A percentile compares a stretch with the other conserved stretches of the same genome.
phyloP scores from a whole-genome alignment of 2,113 vertebrate genomes.

The Gavia stellata region DNA sequence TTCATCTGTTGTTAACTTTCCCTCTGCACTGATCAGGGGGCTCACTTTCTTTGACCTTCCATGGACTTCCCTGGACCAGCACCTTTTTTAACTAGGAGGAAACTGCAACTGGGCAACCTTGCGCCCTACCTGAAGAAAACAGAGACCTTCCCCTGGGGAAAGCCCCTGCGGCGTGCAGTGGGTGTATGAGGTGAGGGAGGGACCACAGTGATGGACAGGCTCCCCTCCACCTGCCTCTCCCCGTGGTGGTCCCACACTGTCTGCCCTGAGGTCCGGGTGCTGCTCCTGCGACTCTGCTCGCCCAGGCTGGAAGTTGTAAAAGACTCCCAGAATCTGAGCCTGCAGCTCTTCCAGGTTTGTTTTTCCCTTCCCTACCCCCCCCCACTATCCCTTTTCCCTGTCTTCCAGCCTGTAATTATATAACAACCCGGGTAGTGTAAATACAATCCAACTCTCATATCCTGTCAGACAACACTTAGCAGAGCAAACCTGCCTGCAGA shows the following conservation, averaged over 20 bases:
- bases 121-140: background rate
- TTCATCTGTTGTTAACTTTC: background rate
- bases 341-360: background rate
- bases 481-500: background rate
- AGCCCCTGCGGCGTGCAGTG: background rate
- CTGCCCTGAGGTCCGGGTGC: background rate
- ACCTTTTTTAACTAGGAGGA: background rate
- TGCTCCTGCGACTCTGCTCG: background rate
- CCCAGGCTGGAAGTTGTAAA: background rate
- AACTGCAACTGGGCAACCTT: background rate
- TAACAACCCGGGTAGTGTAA: background rate
- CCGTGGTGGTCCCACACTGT: background rate
- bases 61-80: background rate
- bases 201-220: fast-evolving
- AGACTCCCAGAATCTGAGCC: background rate
- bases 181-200: background rate
- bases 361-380: background rate
- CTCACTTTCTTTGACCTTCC: background rate
- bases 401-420: background rate
- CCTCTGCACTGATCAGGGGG: background rate
- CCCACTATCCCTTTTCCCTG: background rate
- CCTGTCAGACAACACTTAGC: background rate
- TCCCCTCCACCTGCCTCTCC: background rate
- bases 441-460: background rate
- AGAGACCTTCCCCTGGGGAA: background rate